A percentile compares a stretch with the other conserved stretches of the same genome.
Evolutionary conservation across 2,888 invertebrate species (phyloP).

Genomic region (Phaedon cochleariae): DNA sequence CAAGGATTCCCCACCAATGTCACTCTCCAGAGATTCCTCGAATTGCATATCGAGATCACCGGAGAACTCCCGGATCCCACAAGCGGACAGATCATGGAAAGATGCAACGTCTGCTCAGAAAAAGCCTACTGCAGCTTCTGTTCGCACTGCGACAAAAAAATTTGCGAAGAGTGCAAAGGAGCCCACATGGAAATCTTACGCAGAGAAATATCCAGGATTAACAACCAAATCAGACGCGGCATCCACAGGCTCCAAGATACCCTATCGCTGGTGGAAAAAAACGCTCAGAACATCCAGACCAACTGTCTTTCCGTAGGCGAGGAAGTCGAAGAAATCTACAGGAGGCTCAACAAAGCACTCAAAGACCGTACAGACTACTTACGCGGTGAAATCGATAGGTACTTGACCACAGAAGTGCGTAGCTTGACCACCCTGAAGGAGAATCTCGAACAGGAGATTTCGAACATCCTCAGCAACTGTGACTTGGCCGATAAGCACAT

Average conservation of each 20-base stretch:
- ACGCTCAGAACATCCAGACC: constrained; percentile 84
- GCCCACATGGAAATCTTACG: constrained; percentile 96
- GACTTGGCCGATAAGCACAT: constrained; percentile 95
- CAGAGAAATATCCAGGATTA: constrained; percentile 65
- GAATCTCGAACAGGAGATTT: constrained; percentile 92
- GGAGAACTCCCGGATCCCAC: constrained; percentile 92
- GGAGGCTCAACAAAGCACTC: constrained; percentile 85
- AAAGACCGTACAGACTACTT: constrained; percentile 90
- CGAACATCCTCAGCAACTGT: constrained; percentile 95
- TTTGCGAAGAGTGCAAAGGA: constrained; percentile 95
- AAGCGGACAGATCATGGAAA: constrained; percentile 90
- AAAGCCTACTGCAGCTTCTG: constrained; percentile 89
- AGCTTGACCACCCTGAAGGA: constrained; percentile 88
- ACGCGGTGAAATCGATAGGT: constrained; percentile 90
- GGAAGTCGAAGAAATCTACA: constrained; percentile 93
- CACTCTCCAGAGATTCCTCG: constrained; percentile 92
- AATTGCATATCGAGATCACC: constrained; percentile 91
- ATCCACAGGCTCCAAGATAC: constrained; percentile 90
- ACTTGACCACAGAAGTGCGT: constrained; percentile 86
- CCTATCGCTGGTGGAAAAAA: constrained; percentile 84
- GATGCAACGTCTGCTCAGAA: constrained; percentile 93
- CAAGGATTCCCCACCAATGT: constrained; percentile 96
- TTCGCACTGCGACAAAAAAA: constrained; percentile 96
- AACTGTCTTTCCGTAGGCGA: constrained; percentile 91
- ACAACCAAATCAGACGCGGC: constrained; percentile 77